Percentiles rank a stretch among this genome's conserved stretches.
Evolutionary conservation across 2,888 invertebrate species (phyloP).

Genomic region (Drosophila mimetica): DNA sequence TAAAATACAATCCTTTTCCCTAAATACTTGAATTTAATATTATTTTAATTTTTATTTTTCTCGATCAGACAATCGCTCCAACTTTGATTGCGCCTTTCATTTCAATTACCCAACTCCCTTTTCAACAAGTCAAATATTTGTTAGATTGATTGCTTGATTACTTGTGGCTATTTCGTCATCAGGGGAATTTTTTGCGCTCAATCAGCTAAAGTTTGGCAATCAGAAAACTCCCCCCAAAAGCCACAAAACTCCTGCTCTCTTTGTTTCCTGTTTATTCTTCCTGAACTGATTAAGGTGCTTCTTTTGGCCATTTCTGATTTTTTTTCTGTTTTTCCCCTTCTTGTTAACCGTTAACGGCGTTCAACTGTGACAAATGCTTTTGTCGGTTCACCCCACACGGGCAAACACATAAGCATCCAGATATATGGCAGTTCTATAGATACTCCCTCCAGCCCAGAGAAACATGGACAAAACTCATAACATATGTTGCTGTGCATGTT

Average conservation of each 20-base stretch:
- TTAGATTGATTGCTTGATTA: conserved; percentile 36
- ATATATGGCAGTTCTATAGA: conserved; percentile 8
- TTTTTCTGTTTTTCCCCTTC: conserved; percentile 11
- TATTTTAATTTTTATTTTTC: background rate
- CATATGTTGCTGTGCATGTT: conserved; percentile 70
- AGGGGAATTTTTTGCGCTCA: conserved; percentile 48
- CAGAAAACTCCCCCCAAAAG: conserved; percentile 28
- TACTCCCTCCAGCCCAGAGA: conserved; percentile 2
- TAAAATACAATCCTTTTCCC: too few species aligned
- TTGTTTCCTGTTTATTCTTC: conserved; percentile 29
- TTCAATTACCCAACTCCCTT: conserved; percentile 8
- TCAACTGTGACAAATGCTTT: conserved; percentile 77
- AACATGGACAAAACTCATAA: conserved; percentile 21
- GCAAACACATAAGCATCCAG: conserved; percentile 26
- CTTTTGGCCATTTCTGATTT: conserved; percentile 20
- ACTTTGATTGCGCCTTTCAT: conserved; percentile 16
- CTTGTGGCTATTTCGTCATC: conserved; percentile 29
- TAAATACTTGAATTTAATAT: background rate
- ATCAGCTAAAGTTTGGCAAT: conserved; percentile 68
- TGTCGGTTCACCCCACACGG: conserved; percentile 61
- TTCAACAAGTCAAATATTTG: conserved; percentile 31
- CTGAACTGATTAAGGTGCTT: conserved; percentile 66
- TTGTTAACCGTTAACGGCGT: conserved; percentile 76
- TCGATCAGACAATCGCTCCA: background rate
- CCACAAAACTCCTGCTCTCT: conserved; percentile 17